A percentile compares a stretch with the other conserved stretches of the same genome.
Conservation (phyloP, 2,888 invertebrate genomes). For the Drosophila lutescens region DNA sequence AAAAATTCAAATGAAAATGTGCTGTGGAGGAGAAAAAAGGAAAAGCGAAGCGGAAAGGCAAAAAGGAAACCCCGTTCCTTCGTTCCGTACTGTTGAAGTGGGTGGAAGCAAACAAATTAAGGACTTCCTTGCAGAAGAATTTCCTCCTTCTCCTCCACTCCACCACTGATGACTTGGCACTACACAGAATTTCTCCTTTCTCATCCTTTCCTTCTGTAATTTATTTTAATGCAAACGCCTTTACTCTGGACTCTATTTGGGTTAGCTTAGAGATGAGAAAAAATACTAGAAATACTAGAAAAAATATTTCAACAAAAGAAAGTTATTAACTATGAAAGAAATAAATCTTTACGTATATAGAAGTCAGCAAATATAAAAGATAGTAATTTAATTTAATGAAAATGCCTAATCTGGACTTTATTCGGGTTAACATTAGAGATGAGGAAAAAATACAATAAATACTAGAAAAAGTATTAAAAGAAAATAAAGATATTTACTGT, state of each 20-base stretch:
- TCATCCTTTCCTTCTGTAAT: conserved; percentile 31
- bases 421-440: conserved; percentile 25
- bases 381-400: conserved; percentile 60
- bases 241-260: conserved; percentile 43
- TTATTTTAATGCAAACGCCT: conserved; percentile 54
- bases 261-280: background rate
- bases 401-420: conserved; percentile 30
- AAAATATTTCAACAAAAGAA: no score
- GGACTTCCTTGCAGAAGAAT: conserved; percentile 56
- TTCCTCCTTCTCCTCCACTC: conserved; percentile 7
- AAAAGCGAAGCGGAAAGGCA: background rate
- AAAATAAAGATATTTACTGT: no score
- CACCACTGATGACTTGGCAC: conserved; percentile 29
- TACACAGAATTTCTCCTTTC: conserved; percentile 3
- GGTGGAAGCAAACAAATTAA: conserved; percentile 62
- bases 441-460: no score
- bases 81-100: conserved; percentile 3
- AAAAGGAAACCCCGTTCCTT: background rate
- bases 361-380: no score
- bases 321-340: no score
- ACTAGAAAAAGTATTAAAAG: no score
- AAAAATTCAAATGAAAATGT: conserved; percentile 73
- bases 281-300: no score
- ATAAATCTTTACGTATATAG: no score
- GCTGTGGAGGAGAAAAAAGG: conserved; percentile 14